Evolutionary conservation across 2,113 vertebrate species (phyloP), one percentile per base, ranked within the genome.

Genomic region (Sinocyclocheilus anshuiensis): DNA sequence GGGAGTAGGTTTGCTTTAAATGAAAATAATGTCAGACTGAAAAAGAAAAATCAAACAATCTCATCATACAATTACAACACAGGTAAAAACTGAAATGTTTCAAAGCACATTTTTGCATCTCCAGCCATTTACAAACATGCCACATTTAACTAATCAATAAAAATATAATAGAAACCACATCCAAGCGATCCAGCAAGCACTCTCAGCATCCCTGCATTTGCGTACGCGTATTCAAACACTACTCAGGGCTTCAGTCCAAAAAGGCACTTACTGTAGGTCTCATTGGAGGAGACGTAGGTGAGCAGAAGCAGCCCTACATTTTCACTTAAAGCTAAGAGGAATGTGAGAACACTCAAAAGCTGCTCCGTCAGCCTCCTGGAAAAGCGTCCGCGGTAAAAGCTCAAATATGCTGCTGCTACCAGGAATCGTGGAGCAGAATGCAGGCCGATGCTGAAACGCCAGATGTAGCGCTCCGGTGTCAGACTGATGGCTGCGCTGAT

Each of bases 401-500:
- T 95, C 93, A 97, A 97, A 88, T 99, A 99, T 39, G 94, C 91
- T 0, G 92, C n/a, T 0, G 97, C 91, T 81, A 97, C 88, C 74
- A 99, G 92, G 85, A 96, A 93, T 1, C 98, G 96, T 0, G 98
- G 97, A 0, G 97, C 97, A 0, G 97, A 97, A 91, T 99, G 98
- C 55, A 99, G 93, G 4, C 95, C 97, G 4, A 99, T 95, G 92
- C 96, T 97, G 89, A 97, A 93, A 9, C 97, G 95, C 98, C 98
- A 99, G 74, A 99, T 95, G 69, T 98, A 99, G 59, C 97, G 95
- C 93, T 98, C 96, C 0, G 97, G 98, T 0, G 96, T 92, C 26
- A 94, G 95, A 0, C 95, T 97, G n/a, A 99, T 97, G 50, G 97
- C 96, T 0, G 97, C 95, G 5, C 97, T 99, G 94, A 99, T 97